Evolutionary conservation across 2,888 invertebrate species (phyloP).

Genomic region (Saturnia pavonia): DNA sequence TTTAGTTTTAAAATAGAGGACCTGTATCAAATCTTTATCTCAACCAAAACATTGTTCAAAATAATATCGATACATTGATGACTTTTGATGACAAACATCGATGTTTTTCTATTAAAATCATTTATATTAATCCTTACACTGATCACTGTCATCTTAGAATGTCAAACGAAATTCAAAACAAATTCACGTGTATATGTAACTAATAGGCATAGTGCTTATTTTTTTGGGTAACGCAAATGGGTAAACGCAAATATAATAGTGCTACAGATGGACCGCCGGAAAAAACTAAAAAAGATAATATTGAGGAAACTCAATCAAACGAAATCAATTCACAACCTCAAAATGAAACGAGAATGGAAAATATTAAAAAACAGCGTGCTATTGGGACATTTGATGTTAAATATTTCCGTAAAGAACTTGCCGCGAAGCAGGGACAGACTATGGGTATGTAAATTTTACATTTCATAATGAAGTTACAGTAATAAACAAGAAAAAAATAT

Average conservation of each 20-base stretch:
- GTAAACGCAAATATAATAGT: slow-evolving; percentile 63
- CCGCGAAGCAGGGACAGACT: slow-evolving; percentile 76
- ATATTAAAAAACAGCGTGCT: slow-evolving; percentile 32
- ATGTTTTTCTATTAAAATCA: too few species aligned
- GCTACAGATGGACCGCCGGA: slow-evolving; percentile 44
- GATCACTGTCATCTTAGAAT: neutral
- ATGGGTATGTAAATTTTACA: slow-evolving; percentile 65
- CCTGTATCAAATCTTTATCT: too few species aligned
- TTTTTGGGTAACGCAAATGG: too few species aligned
- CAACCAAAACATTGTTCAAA: too few species aligned
- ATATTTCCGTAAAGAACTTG: slow-evolving; percentile 82
- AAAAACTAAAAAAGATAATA: slow-evolving; percentile 47
- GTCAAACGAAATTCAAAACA: slow-evolving; percentile 40
- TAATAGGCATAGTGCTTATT: too few species aligned
- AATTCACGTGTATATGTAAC: slow-evolving; percentile 41
- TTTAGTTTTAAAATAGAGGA: too few species aligned
- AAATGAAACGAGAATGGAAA: slow-evolving; percentile 35
- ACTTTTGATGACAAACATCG: too few species aligned
- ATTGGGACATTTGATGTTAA: slow-evolving; percentile 78
- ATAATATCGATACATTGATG: too few species aligned
- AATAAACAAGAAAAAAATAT: neutral
- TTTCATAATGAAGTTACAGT: neutral
- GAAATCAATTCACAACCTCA: slow-evolving; percentile 52
- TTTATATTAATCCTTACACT: too few species aligned
- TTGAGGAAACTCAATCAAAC: slow-evolving; percentile 31